Percentiles rank a stretch among this genome's conserved stretches.
These are phyloP conservation scores for Steromphala cineraria DNA, from an alignment of 2,888 invertebrate genomes.

Conservation along the genomic window DNA sequence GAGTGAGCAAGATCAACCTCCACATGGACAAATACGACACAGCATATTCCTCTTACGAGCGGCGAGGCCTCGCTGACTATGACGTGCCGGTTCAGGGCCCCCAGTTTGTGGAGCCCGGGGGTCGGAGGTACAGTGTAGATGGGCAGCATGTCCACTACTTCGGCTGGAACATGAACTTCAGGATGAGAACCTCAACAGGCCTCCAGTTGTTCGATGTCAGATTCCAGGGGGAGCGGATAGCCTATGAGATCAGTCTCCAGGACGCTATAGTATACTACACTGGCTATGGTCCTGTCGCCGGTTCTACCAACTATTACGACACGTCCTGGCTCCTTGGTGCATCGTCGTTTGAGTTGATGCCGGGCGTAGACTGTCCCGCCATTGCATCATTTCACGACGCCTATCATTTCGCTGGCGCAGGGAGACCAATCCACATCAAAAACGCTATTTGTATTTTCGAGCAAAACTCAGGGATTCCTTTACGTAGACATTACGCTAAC, in stretches of 20 bases:
- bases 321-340: slow-evolving; percentile 63
- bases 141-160: slow-evolving; percentile 65
- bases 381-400: slow-evolving; percentile 62
- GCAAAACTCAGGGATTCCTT: slow-evolving; percentile 57
- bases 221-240: slow-evolving; percentile 63
- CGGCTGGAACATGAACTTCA: slow-evolving; percentile 68
- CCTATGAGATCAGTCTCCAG: slow-evolving; percentile 68
- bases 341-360: slow-evolving; percentile 59
- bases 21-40: slow-evolving; percentile 35
- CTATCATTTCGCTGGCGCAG: slow-evolving; percentile 52
- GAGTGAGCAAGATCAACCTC: slow-evolving; percentile 21
- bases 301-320: slow-evolving; percentile 55
- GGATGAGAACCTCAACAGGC: slow-evolving; percentile 60
- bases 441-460: slow-evolving; percentile 69
- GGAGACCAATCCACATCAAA: slow-evolving; percentile 41
- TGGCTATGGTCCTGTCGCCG: slow-evolving; percentile 58
- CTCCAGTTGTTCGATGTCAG: slow-evolving; percentile 62
- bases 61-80: slow-evolving; percentile 49
- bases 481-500: slow-evolving; percentile 62
- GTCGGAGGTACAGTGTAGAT: slow-evolving; percentile 58
- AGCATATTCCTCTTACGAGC: slow-evolving; percentile 53
- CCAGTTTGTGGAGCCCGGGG: slow-evolving; percentile 60
- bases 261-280: slow-evolving; percentile 64
- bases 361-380: slow-evolving; percentile 70
- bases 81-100: slow-evolving; percentile 58